Evolutionary conservation across 2,888 invertebrate genomes (phyloP).

Genomic region (Tipula lateralis): DNA sequence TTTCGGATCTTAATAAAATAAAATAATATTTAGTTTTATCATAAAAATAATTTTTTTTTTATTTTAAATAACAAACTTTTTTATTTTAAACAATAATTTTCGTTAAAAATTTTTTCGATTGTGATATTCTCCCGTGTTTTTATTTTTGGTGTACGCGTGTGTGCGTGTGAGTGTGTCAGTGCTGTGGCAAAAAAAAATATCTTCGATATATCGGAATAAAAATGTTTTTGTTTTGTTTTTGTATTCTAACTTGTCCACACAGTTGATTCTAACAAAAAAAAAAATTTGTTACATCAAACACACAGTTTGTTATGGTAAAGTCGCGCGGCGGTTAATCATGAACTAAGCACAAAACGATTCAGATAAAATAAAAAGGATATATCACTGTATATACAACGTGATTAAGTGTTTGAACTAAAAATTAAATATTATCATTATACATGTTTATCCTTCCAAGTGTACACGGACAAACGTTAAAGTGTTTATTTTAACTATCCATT

Average conservation of each 20-base stretch:
- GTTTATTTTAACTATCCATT: constrained; percentile 2
- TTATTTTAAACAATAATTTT: not conserved
- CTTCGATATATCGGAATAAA: not conserved
- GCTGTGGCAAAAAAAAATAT: not conserved
- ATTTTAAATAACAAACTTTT: not conserved
- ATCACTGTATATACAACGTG: not conserved
- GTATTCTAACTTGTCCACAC: constrained; percentile 7
- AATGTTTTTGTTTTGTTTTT: not conserved
- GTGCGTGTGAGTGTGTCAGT: no score
- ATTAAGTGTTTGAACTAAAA: constrained; percentile 21
- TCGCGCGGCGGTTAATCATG: constrained; percentile 30
- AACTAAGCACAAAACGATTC: constrained; percentile 14
- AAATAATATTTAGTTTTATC: constrained; percentile 11
- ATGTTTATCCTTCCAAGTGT: constrained; percentile 1
- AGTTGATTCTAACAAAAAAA: not conserved
- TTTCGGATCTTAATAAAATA: constrained; percentile 42
- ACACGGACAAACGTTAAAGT: not conserved
- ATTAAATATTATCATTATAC: not conserved
- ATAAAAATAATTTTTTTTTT: constrained; percentile 31
- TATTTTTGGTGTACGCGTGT: no score
- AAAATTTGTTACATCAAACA: not conserved
- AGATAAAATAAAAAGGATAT: constrained; percentile 14
- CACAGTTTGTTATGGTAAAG: constrained; percentile 15
- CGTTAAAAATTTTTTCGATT: not conserved
- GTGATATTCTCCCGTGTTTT: not conserved